Conservation (phyloP, 2,888 invertebrate species). For the Drosophila macrospina region DNA sequence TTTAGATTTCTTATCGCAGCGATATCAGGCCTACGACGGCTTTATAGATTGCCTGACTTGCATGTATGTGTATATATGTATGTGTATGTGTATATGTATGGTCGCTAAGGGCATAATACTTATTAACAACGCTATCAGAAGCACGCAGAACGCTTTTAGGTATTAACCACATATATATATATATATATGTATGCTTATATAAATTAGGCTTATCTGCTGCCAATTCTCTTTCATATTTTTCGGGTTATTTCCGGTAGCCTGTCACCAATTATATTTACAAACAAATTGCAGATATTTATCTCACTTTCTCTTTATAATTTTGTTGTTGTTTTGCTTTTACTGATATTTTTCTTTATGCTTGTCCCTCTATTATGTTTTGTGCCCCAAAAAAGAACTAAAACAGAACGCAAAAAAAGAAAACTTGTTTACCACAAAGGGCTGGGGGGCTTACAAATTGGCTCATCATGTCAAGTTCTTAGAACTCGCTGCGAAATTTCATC, state of each 20-base stretch:
- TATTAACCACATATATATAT: not conserved
- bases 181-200: conserved; percentile 5
- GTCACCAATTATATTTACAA: conserved; percentile 46
- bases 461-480: conserved; percentile 65
- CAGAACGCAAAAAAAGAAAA: conserved; percentile 55
- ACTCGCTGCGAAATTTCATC: conserved; percentile 63
- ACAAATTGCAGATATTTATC: conserved; percentile 43
- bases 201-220: conserved; percentile 49
- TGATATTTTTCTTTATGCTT: conserved; percentile 6
- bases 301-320: conserved; percentile 30
- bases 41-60: conserved; percentile 48
- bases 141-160: conserved; percentile 42
- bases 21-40: conserved; percentile 31
- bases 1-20: conserved; percentile 40
- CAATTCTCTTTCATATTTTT: conserved; percentile 11
- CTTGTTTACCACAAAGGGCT: conserved; percentile 63
- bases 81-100: not conserved
- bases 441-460: conserved; percentile 48
- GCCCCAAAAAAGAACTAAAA: conserved; percentile 23
- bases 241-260: conserved; percentile 55
- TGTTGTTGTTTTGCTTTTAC: conserved; percentile 1
- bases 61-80: conserved; percentile 36
- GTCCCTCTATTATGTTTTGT: conserved; percentile 35
- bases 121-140: conserved; percentile 39
- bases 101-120: conserved; percentile 33